Evolutionary conservation across 1,140 invertebrate genomes (phyloP), one percentile per base, ranked within the genome.

Genomic region (Pteromalus puparum): DNA sequence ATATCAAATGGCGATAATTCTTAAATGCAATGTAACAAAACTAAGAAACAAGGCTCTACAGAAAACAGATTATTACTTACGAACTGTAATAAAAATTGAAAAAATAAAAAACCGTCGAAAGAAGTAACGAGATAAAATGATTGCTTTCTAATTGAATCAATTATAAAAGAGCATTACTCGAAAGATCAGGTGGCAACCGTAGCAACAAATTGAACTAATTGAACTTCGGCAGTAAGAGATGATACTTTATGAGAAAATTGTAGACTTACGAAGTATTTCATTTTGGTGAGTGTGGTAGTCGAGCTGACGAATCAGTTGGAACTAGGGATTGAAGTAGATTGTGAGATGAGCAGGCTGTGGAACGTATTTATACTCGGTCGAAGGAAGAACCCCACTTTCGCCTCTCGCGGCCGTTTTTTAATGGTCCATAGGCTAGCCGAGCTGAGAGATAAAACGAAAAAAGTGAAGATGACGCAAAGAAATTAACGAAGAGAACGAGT

Each of bases 191-290:
- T 7, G 38, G 7, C 38, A 38, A 38, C 9, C 38, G 1, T 42
- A 42, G 9, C 38, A 42, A 42, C 38, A 42, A 42, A 12, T 42
- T 42, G 38, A 38, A 38, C 38, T 38, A 38, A 38, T 38, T 38
- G 9, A 42, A 10, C 38, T 42, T 42, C 38, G 38, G 1, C 38
- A 7, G 38, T 42, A 42, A 42, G 7, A 42, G 0, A 42, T 42
- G 38, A n/a, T 42, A 12, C 9, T 42, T 84, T 34, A 65, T 46
- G 74, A 84, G 73, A 28, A 88, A 15, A 28, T 82, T 81, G 48
- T 67, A n/a, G 85, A 93, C 92, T 93, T 86, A 93, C 92, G 86
- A 93, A 81, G 86, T 90, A 92, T 86, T 93, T 93, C 92, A 93
- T 93, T 85, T 88, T 92, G 89, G 78, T 81, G 86, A 61, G 70